A percentile compares a stretch with the other conserved stretches of the same genome.
Evolutionary conservation across 2,113 vertebrate species (phyloP).

Genomic region (Sardina pilchardus): DNA sequence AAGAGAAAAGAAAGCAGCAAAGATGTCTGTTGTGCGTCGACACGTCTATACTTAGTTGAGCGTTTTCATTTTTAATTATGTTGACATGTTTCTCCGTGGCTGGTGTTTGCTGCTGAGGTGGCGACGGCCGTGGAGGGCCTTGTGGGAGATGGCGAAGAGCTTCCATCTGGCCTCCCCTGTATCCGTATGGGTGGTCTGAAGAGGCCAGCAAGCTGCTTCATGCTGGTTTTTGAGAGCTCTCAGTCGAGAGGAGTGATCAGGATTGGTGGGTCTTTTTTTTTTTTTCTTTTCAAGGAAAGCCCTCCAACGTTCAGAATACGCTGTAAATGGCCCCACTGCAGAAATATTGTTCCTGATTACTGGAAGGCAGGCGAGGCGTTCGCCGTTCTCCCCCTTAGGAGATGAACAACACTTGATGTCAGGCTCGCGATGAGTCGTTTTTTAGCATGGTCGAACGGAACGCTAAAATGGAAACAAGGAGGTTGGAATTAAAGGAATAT

Average conservation of each 20-base stretch:
- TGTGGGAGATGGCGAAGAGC: conserved; percentile 16
- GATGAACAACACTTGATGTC: neutral
- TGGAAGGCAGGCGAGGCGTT: neutral
- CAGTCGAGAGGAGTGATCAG: conserved; percentile 8
- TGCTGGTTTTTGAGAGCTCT: neutral
- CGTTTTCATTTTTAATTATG: neutral
- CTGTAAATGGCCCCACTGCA: neutral
- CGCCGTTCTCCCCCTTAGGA: no score
- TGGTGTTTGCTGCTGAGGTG: conserved; percentile 19
- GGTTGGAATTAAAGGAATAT: neutral
- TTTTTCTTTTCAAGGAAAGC: neutral
- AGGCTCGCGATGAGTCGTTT: neutral
- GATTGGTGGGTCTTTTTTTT: neutral
- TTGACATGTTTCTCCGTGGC: conserved; percentile 20
- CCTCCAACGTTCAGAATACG: neutral
- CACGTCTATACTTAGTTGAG: neutral
- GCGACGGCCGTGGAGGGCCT: neutral
- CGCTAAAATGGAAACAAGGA: neutral
- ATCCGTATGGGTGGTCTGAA: conserved; percentile 48
- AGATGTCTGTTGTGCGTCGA: neutral
- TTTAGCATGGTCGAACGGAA: neutral
- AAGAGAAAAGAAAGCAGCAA: neutral
- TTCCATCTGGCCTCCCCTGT: conserved; percentile 33
- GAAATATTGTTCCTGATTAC: neutral
- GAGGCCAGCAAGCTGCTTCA: conserved; percentile 34